Base-by-base conservation (phyloP, 2,888 invertebrate species). In the Polydrusus cervinus region DNA sequence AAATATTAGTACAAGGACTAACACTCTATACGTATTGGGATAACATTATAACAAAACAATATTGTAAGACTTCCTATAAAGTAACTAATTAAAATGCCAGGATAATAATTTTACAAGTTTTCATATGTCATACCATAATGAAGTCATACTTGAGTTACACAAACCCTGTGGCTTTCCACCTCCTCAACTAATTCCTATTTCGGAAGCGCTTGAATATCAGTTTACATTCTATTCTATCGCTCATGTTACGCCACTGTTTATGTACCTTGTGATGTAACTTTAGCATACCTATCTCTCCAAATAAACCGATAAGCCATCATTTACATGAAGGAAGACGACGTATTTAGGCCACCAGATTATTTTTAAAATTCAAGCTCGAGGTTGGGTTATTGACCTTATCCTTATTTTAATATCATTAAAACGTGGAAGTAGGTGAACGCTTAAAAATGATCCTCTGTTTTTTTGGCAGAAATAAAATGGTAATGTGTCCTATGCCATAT, bases 291-390 rank as follows among this genome's bases (percentile, higher is more conserved):
- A 47, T 25, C 68, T 60, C 18, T 43, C 20, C 55, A 53, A 67
- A 67, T 40, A 68, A 68, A 53, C 14, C 16, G 57, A 60, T 60
- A 38, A 60, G 40, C 16, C 14, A 14, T 38, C 14, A 14, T 38
- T 38, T 60, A 43, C 30, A 53, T 43, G 60, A 38, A 45, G n/a
- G 60, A 14, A 45, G 68, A 16, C 34, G 34, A 34, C 47, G 61
- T 47, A 60, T 69, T 62, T 70, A 62, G 70, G 70, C 10, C 70
- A 70, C 49, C 43, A 62, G 30, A 62, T 51, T 70, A 62, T 70
- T 62, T 70, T 70, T 70, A 62, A 62, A 70, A 70, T 70, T 70
- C 62, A 70, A 62, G 70, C 70, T 38, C 70, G 70, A 61, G 70
- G 61, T 70, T 70, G 47, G 62, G 70, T 70, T 62, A 70, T 70